Evolutionary conservation across 2,113 vertebrate genomes (phyloP).

Genomic region (Promerops cafer): DNA sequence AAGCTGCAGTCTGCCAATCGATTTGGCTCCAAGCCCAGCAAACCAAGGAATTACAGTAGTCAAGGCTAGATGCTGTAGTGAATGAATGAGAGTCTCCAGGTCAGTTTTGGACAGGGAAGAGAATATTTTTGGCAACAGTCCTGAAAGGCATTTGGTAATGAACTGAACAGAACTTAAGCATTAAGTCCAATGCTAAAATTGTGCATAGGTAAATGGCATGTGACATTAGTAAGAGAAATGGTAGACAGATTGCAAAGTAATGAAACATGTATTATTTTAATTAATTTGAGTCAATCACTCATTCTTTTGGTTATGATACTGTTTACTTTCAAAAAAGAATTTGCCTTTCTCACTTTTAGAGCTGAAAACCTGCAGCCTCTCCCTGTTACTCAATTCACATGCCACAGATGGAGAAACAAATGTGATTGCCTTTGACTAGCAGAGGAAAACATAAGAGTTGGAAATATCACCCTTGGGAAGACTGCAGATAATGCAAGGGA

Average conservation of each 20-base stretch:
- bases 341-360: neutral
- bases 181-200: neutral
- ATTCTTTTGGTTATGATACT: neutral
- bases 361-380: neutral
- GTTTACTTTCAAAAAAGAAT: neutral
- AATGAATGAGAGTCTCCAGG: slow-evolving; percentile 30
- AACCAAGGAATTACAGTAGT: slow-evolving; percentile 39
- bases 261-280: neutral
- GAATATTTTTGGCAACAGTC: neutral
- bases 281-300: neutral
- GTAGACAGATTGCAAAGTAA: neutral
- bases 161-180: neutral
- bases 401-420: neutral
- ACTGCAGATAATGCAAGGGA: neutral
- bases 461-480: neutral
- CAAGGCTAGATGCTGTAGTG: neutral
- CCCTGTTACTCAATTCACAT: neutral
- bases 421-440: neutral
- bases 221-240: neutral
- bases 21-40: slow-evolving; percentile 55
- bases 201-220: neutral
- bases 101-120: slow-evolving; percentile 1
- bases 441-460: neutral
- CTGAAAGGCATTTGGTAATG: neutral
- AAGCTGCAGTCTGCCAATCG: slow-evolving; percentile 5